phyloP scores from a whole-genome alignment of 2,888 invertebrate genomes.

The Atrina japonica region DNA sequence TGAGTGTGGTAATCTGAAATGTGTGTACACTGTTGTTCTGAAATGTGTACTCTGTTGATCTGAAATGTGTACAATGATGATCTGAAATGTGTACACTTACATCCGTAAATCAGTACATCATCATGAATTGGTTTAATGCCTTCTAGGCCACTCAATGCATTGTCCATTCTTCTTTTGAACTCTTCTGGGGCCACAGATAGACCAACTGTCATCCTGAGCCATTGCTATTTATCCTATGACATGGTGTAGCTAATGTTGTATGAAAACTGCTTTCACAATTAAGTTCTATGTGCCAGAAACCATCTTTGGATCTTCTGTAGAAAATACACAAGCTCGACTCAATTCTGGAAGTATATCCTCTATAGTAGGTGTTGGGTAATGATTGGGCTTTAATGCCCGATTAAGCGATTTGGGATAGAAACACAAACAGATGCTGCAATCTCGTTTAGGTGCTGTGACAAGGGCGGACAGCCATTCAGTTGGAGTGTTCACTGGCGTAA shows the following conservation, averaged over 20 bases:
- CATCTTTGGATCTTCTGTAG: constrained; percentile 32
- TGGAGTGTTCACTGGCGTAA: constrained; percentile 30
- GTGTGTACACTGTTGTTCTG: no score
- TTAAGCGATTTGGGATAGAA: constrained; percentile 48
- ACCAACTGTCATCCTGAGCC: constrained; percentile 48
- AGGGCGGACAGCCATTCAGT: constrained; percentile 51
- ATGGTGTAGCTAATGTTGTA: constrained; percentile 52
- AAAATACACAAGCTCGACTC: constrained; percentile 10
- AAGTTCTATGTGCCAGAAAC: constrained; percentile 44
- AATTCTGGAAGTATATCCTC: constrained; percentile 34
- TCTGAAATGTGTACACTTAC: no score
- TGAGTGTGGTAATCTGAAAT: no score
- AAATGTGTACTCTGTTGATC: no score
- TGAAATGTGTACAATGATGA: no score
- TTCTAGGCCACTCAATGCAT: constrained; percentile 33
- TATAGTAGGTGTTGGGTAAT: constrained; percentile 32
- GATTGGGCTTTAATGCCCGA: constrained; percentile 36
- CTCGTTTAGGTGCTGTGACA: constrained; percentile 36
- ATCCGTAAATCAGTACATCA: constrained; percentile 43
- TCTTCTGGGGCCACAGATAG: constrained; percentile 40
- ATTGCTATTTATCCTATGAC: constrained; percentile 47
- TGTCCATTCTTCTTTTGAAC: constrained; percentile 45
- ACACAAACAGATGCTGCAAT: no score
- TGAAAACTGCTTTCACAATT: constrained; percentile 40
- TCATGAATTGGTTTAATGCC: constrained; percentile 41